These are phyloP conservation scores for Drosophila picticornis DNA, from an alignment of 2,888 invertebrate genomes.

Conservation along the genomic window DNA sequence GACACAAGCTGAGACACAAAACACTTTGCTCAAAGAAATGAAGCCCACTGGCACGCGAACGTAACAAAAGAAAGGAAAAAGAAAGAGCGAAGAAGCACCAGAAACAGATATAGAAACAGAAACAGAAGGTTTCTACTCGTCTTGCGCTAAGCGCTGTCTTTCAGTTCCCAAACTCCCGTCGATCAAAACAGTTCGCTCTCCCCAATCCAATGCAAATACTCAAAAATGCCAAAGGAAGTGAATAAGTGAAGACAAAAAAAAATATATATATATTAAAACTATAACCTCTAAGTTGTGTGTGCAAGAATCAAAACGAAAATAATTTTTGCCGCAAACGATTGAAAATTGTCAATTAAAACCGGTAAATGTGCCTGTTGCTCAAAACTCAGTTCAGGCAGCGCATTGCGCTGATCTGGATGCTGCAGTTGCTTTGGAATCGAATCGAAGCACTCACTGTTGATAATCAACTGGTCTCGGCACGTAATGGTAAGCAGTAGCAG, in stretches of 20 bases:
- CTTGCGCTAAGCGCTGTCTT: slow-evolving; percentile 26
- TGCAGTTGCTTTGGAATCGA: slow-evolving; percentile 50
- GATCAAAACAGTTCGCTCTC: slow-evolving; percentile 57
- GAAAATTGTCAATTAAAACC: slow-evolving; percentile 25
- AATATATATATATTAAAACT: slow-evolving; percentile 1
- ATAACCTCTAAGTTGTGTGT: slow-evolving; percentile 1
- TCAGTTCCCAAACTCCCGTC: slow-evolving; percentile 69
- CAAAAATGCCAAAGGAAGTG: slow-evolving; percentile 57
- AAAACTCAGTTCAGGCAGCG: slow-evolving; percentile 25
- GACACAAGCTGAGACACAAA: slow-evolving; percentile 46
- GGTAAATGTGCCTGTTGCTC: slow-evolving; percentile 34
- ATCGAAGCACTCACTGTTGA: slow-evolving; percentile 81
- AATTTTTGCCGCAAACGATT: slow-evolving; percentile 18
- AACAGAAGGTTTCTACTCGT: slow-evolving; percentile 72
- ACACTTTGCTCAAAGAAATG: slow-evolving; percentile 43
- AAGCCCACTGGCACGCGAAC: slow-evolving; percentile 69
- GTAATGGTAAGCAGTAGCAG: slow-evolving; percentile 82
- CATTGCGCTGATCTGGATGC: slow-evolving; percentile 40
- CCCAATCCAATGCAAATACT: slow-evolving; percentile 12
- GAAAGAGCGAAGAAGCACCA: slow-evolving; percentile 34
- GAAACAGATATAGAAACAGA: slow-evolving; percentile 26
- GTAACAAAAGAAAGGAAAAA: slow-evolving; percentile 39
- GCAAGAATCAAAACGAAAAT: slow-evolving; percentile 19
- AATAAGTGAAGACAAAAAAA: slow-evolving; percentile 32
- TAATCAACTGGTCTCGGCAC: slow-evolving; percentile 84